Percentiles rank a stretch among this genome's conserved stretches.
phyloP scores from a whole-genome alignment of 2,888 invertebrate species.

The Melinaea marsaeus region DNA sequence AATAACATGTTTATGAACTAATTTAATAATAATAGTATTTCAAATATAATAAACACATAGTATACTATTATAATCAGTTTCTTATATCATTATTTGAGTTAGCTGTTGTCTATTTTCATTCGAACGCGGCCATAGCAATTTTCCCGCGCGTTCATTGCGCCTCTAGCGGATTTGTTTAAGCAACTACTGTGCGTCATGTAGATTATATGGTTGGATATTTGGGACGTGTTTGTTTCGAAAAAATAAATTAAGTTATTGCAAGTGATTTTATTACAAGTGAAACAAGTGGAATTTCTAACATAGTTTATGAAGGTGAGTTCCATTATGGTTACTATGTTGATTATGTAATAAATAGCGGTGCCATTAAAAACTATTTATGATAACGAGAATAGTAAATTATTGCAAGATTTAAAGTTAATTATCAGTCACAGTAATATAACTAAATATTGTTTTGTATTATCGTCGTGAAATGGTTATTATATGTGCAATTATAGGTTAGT shows the following conservation, averaged over 20 bases:
- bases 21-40: no score
- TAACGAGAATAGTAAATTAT: conserved; percentile 38
- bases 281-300: conserved; percentile 13
- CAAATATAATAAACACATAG: no score
- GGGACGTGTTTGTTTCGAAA: conserved; percentile 54
- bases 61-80: background rate
- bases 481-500: background rate
- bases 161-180: conserved; percentile 42
- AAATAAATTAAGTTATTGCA: conserved; percentile 20
- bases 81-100: background rate
- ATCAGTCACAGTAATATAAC: background rate
- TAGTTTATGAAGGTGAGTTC: conserved; percentile 52
- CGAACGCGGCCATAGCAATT: conserved; percentile 28
- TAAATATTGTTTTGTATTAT: background rate
- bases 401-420: conserved; percentile 2
- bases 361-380: conserved; percentile 40
- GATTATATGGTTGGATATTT: conserved; percentile 40
- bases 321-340: conserved; percentile 33
- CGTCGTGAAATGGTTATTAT: background rate
- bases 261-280: conserved; percentile 14
- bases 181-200: conserved; percentile 56
- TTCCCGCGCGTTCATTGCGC: conserved; percentile 39
- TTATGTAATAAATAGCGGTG: conserved; percentile 58
- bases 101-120: conserved; percentile 9
- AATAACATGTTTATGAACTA: no score